Base-by-base conservation (phyloP, 2,888 invertebrate species). In the Liopterus haemorrhoidalis region DNA sequence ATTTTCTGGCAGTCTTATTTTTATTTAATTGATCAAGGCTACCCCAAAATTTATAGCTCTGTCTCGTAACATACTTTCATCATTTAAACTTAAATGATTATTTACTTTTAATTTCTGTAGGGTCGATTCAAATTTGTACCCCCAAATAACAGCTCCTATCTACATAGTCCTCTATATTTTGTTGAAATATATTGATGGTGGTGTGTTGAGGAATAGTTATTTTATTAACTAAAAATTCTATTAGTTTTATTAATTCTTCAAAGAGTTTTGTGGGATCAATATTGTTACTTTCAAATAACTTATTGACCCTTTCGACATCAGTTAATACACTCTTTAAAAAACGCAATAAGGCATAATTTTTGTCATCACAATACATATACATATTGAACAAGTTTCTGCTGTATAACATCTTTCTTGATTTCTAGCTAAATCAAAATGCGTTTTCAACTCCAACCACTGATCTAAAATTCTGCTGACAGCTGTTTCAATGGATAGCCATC, bases 391-490 rank as follows among this genome's bases (percentile, higher is more conserved):
- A n/a, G 55, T 43, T 48, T 61, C 53, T 5, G 61, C 59, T 6
- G 55, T 55, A 41, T 58, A 60, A 50, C 62, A 60, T 41, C 55
- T 60, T 38, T 61, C 58, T 18, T 42, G 44, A 2, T 41, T 15
- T 41, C 47, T 50, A 18, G 48, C 49, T 14, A 58, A 44, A 25
- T 31, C 11, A 55, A 59, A 59, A 52, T 54, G 55, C 5, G 58
- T 53, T 53, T 62, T 59, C 27, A 62, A 48, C 41, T 59, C 59
- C 9, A 52, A 8, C 60, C 59, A 60, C 42, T 64, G 61, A 14
- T 49, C 28, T 11, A 50, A 43, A 28, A 60, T 59, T 53, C 54
- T 35, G 3, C 37, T 33, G 2, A 61, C 56, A 15, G 64, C 60
- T 4, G 54, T 40, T 43, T 59, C 50, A 28, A 58, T 59, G 4